Percentiles rank a stretch among this genome's conserved stretches.
Conservation (phyloP, 2,113 vertebrate species). For the Bufo bufo region DNA sequence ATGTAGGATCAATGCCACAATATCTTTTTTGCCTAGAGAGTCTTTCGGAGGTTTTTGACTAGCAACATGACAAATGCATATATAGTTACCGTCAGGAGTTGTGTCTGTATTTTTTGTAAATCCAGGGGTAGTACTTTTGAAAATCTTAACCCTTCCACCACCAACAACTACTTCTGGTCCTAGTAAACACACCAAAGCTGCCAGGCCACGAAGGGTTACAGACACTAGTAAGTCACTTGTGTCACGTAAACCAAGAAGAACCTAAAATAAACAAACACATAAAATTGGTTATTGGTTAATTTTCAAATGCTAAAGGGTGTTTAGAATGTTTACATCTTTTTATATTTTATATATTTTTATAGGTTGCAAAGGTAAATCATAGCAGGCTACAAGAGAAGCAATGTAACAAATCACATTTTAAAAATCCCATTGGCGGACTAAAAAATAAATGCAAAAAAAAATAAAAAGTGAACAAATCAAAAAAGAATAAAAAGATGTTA, state of each 20-base stretch:
- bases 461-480: no score
- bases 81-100: slow-evolving; percentile 86
- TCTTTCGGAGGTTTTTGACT: not conserved
- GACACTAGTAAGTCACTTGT: slow-evolving; percentile 88
- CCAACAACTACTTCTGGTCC: slow-evolving; percentile 96
- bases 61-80: not conserved
- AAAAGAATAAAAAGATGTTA: no score
- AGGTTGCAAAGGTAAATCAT: no score
- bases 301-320: no score
- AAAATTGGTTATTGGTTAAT: not conserved
- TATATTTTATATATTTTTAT: no score
- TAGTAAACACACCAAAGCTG: slow-evolving; percentile 89
- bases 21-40: no score
- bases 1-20: no score
- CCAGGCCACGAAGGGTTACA: slow-evolving; percentile 89
- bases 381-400: no score
- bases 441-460: no score
- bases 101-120: slow-evolving; percentile 87
- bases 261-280: slow-evolving; percentile 69
- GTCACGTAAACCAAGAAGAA: slow-evolving; percentile 92
- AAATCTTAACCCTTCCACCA: slow-evolving; percentile 91
- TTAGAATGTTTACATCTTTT: no score
- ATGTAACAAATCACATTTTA: no score
- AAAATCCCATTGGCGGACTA: no score
- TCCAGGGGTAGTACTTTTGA: slow-evolving; percentile 90